Evolutionary conservation across 2,888 invertebrate genomes (phyloP), one percentile per base, ranked within the genome.

Genomic region (Peribatodes rhomboidaria): DNA sequence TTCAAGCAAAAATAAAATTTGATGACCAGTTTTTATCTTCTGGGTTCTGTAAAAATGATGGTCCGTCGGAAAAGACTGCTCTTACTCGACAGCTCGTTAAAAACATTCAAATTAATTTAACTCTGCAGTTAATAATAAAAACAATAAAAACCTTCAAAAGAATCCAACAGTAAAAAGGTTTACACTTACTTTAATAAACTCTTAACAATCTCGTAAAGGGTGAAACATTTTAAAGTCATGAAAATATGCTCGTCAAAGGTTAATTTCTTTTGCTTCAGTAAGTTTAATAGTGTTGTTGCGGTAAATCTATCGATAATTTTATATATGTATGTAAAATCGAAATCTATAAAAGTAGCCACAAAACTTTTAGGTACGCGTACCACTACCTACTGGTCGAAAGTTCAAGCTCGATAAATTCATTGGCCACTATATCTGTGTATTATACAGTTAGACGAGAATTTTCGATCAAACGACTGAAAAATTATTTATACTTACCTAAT

Each of bases 231-330:
- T 13, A 42, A 55, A 42, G 54, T 55, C 54, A 31, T 55, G 50
- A 42, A 55, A 55, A 42, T 55, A 42, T 55, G 41, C 54, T 42
- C 42, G 42, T 55, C 41, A 42, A 55, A 55, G 16, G 54, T 55
- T 55, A 31, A 55, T 55, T 53, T 55, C 27, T 33, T 42, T 42
- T 55, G 31, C 31, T 42, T 53, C 1, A 7, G 33, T 11, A 49
- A 20, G 50, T 31, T 41, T 16, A 41, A 13, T 55, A 55, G 39
- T 42, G 42, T 13, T 42, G 41, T 49, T 9, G 1, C 14, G 9
- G n/a, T 7, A 9, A 53, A 22, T 18, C 16, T 27, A 55, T 18
- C 22, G 53, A 53, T 39, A 41, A 1, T 14, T 10, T 16, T n/a
- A n/a, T n/a, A n/a, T n/a, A n/a, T n/a, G n/a, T n/a, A n/a, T n/a